These are phyloP conservation scores for Matsumyia berberina DNA, from an alignment of 2,888 invertebrate genomes.

Conservation along the genomic window DNA sequence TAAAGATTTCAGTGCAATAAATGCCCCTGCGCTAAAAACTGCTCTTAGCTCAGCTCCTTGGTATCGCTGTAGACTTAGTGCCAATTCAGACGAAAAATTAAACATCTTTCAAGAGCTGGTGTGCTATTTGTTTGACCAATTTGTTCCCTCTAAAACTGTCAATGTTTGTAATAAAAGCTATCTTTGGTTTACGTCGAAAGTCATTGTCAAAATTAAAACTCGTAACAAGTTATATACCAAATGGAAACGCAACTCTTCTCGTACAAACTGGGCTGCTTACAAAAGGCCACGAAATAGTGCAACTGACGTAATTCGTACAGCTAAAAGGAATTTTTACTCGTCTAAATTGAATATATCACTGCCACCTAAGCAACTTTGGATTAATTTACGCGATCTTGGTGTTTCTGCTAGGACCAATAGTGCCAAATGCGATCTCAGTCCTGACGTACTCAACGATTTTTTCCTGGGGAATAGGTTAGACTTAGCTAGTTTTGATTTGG, in stretches of 20 bases:
- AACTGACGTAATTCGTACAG: background rate
- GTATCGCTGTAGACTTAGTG: background rate
- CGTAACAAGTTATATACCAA: too few relatives aligned
- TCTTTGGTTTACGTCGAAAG: background rate
- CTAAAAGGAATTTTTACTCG: background rate
- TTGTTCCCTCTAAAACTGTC: background rate
- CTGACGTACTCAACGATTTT: too few relatives aligned
- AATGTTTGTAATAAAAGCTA: too few relatives aligned
- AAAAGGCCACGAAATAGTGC: background rate
- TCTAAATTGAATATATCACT: background rate
- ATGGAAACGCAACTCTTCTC: background rate
- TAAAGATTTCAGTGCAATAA: background rate
- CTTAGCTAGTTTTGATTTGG: too few relatives aligned
- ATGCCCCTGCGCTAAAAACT: background rate
- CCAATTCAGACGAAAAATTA: background rate
- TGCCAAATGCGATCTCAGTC: background rate
- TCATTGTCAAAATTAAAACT: background rate
- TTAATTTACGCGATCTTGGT: too few relatives aligned
- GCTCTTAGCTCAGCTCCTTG: background rate
- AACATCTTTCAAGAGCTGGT: background rate
- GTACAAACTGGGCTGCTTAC: background rate
- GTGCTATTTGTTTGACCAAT: background rate
- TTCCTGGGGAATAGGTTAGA: too few relatives aligned
- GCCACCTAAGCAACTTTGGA: background rate
- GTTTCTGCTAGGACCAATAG: too few relatives aligned